phyloP scores from a whole-genome alignment of 2,888 invertebrate species.

The Cheilosia variabilis region DNA sequence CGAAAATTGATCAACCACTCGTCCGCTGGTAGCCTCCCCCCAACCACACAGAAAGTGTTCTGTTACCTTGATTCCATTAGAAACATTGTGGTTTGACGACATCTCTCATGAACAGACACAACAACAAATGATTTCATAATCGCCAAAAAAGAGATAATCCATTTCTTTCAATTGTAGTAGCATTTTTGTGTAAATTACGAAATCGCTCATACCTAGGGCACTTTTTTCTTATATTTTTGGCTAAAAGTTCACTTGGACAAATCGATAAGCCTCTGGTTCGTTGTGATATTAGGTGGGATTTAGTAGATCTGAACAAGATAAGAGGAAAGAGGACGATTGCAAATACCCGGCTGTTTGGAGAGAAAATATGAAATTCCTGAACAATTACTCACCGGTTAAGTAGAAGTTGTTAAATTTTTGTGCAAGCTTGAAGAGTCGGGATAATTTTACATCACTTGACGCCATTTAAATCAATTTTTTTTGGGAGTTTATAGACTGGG shows the following conservation, averaged over 20 bases:
- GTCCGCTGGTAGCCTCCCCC: not conserved
- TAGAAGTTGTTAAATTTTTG: conserved; percentile 96
- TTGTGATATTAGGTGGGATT: conserved; percentile 52
- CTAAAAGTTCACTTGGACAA: conserved; percentile 62
- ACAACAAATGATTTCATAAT: conserved; percentile 67
- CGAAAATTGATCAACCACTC: conserved; percentile 31
- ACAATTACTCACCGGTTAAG: conserved; percentile 88
- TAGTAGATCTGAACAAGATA: conserved; percentile 25
- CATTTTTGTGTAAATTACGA: conserved; percentile 37
- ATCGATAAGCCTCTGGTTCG: conserved; percentile 69
- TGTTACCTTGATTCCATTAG: conserved; percentile 65
- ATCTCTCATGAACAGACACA: conserved; percentile 22
- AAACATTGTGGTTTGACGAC: conserved; percentile 38
- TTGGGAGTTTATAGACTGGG: conserved; percentile 22
- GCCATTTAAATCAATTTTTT: conserved; percentile 79
- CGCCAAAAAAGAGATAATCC: conserved; percentile 28
- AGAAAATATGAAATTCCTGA: conserved; percentile 51
- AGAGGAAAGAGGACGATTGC: conserved; percentile 62
- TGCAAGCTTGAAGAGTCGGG: conserved; percentile 90
- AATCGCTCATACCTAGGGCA: conserved; percentile 18
- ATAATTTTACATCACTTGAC: conserved; percentile 84
- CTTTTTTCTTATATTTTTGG: conserved; percentile 25
- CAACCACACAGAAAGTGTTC: conserved; percentile 6
- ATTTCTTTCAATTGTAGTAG: conserved; percentile 9
- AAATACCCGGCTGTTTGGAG: conserved; percentile 60